Conservation (phyloP, 1,140 invertebrate species). For the Coelopa frigida region DNA sequence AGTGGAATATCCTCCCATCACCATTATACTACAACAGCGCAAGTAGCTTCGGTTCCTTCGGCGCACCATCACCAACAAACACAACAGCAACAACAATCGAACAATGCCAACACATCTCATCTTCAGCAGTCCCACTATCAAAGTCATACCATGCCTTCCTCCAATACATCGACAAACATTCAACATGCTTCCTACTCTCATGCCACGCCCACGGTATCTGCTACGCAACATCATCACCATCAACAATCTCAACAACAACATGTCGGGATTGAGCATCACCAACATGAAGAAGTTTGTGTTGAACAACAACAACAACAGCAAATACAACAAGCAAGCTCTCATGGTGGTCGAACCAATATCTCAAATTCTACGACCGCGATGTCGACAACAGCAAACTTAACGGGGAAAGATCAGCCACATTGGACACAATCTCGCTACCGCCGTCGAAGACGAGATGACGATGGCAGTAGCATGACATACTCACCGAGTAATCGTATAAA, state of each 20-base stretch:
- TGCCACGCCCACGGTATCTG: slow-evolving; percentile 17
- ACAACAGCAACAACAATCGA: slow-evolving; percentile 31
- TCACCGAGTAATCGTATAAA: slow-evolving; percentile 34
- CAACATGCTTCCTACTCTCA: slow-evolving; percentile 32
- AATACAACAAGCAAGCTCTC: slow-evolving; percentile 18
- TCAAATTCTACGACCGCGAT: slow-evolving; percentile 8
- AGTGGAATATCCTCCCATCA: slow-evolving; percentile 23
- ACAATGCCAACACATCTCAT: slow-evolving; percentile 23
- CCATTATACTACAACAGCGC: slow-evolving; percentile 30
- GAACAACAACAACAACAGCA: slow-evolving; percentile 19
- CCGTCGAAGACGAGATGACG: slow-evolving; percentile 39
- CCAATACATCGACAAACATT: slow-evolving; percentile 22
- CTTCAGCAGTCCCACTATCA: slow-evolving; percentile 30
- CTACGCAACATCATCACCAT: slow-evolving; percentile 24
- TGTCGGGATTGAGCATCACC: too few species aligned
- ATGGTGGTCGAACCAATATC: slow-evolving; percentile 12
- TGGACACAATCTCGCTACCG: slow-evolving; percentile 29
- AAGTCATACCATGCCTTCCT: slow-evolving; percentile 42
- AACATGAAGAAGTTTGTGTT: too few species aligned
- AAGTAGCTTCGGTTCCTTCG: slow-evolving; percentile 22
- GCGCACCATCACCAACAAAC: slow-evolving; percentile 26
- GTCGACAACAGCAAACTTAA: not conserved
- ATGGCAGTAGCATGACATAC: slow-evolving; percentile 27
- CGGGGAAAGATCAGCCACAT: slow-evolving; percentile 26
- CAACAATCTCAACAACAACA: slow-evolving; percentile 18